Percentiles rank a stretch among this genome's conserved stretches.
Evolutionary conservation across 2,113 vertebrate genomes (phyloP).

Genomic region (Cepphus grylle): DNA sequence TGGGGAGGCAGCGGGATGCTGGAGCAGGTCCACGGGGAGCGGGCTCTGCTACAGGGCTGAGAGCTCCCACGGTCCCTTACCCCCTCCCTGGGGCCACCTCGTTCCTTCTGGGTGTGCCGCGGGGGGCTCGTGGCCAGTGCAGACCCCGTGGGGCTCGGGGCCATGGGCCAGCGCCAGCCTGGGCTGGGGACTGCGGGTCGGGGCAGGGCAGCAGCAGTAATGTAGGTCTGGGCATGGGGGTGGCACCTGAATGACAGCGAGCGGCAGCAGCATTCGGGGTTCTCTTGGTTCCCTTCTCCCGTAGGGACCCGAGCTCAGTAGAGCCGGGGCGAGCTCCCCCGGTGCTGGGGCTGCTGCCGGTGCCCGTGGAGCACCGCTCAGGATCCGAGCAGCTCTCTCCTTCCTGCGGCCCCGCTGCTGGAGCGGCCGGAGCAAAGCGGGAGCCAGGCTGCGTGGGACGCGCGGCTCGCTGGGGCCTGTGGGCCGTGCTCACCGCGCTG

Average conservation of each 20-base stretch:
- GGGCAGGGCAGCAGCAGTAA: background rate
- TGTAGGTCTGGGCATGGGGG: background rate
- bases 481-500: accelerated
- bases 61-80: accelerated
- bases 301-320: background rate
- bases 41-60: background rate
- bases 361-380: too few species aligned
- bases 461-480: accelerated
- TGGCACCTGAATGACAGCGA: background rate
- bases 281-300: background rate
- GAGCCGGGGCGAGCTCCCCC: background rate
- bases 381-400: background rate
- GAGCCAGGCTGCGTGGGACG: background rate
- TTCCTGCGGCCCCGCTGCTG: background rate
- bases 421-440: background rate
- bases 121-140: background rate
- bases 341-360: background rate
- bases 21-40: accelerated
- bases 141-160: background rate
- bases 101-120: background rate
- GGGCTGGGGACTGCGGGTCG: background rate
- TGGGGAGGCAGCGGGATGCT: background rate
- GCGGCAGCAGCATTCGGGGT: background rate
- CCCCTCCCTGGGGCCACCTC: background rate
- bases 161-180: background rate